phyloP scores from a whole-genome alignment of 1,140 invertebrate species.

The Papilio aristodemus region DNA sequence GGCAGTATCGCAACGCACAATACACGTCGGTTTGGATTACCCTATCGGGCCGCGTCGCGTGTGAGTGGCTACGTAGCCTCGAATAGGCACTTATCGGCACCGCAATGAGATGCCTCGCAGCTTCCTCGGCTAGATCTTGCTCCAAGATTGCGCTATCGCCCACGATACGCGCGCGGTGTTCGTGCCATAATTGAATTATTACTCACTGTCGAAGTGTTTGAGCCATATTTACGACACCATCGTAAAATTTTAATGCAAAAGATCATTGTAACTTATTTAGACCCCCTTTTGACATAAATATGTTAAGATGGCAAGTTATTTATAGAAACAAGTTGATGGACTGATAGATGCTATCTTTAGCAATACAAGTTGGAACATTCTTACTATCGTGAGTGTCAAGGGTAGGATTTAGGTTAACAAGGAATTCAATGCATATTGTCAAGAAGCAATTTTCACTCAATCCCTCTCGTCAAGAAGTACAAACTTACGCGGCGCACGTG shows the following conservation, averaged over 20 bases:
- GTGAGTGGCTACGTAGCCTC: conserved; percentile 72
- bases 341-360: not conserved
- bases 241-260: conserved; percentile 40
- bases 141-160: conserved; percentile 67
- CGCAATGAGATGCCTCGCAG: conserved; percentile 69
- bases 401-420: conserved; percentile 53
- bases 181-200: conserved; percentile 73
- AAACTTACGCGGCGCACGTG: conserved; percentile 75
- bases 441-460: conserved; percentile 74
- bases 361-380: not conserved
- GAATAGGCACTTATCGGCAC: conserved; percentile 74
- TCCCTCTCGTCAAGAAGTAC: conserved; percentile 75
- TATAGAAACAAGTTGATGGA: not conserved
- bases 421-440: conserved; percentile 72
- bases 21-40: conserved; percentile 70
- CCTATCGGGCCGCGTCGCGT: conserved; percentile 63
- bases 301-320: not conserved
- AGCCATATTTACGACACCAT: conserved; percentile 53
- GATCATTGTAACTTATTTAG: conserved; percentile 18
- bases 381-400: conserved; percentile 37
- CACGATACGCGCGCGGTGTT: conserved; percentile 62
- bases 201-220: conserved; percentile 53
- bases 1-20: conserved; percentile 66
- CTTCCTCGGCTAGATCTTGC: conserved; percentile 63
- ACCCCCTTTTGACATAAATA: not conserved